Evolutionary conservation across 2,888 invertebrate species (phyloP), one percentile per base, ranked within the genome.

Genomic region (Tinea pellionella): DNA sequence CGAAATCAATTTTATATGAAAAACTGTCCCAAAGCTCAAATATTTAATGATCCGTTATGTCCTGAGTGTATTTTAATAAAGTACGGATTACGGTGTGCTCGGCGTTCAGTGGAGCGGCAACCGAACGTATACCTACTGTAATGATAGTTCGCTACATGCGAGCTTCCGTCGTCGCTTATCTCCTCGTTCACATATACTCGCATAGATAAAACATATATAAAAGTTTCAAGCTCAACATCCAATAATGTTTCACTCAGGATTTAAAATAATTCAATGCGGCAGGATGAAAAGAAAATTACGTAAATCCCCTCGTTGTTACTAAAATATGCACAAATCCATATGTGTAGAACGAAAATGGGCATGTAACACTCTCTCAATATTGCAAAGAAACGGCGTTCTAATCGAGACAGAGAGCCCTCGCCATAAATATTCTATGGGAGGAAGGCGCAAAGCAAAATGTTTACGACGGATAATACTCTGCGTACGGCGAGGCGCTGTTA

Each of bases 341-440:
- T 70, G 73, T 68, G 71, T 66, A 66, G 69, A 67, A 72, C 72
- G 72, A 71, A 53, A 74, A 72, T 77, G 75, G 78, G 73, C 74
- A 66, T 65, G 69, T 70, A 69, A 71, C 70, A 66, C 59, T 55
- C 70, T 70, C 72, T 72, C 73, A 71, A 75, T 74, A 73, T 73
- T 74, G 74, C 72, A 71, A 74, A 77, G 75, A 77, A 79, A 84
- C 73, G 75, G 74, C 75, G 75, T 80, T 78, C 78, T 82, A 80
- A 83, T 83, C 80, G 80, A 70, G 67, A 68, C 67, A 67, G 70
- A 70, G 72, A 72, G 75, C 74, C 73, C 71, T 64, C 65, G 68
- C 69, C 71, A 80, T 86, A 80, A 86, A 86, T 86, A 83, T 84
- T 85, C 70, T 68, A 81, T 77, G 66, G 69, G 67, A 73, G 72